phyloP scores from a whole-genome alignment of 1,140 invertebrate genomes.

The Metaphire vulgaris region DNA sequence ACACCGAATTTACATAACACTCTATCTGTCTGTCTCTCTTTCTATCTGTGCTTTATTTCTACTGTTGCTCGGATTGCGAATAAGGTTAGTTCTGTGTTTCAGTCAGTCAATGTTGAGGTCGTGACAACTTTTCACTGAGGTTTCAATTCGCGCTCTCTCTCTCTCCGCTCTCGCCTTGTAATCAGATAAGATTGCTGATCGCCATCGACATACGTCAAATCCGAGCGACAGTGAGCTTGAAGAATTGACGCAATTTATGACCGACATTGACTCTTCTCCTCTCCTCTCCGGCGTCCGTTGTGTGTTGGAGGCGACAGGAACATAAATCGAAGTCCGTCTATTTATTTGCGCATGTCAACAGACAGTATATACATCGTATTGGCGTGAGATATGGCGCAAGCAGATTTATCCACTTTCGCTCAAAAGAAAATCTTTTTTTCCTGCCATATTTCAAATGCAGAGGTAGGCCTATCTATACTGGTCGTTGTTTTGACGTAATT shows the following conservation, averaged over 20 bases:
- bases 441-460: too few relatives aligned
- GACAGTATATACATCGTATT: too few relatives aligned
- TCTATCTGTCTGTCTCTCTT: background rate
- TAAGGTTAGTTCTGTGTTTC: background rate
- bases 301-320: too few relatives aligned
- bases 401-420: too few relatives aligned
- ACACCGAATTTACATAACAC: background rate
- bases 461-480: too few relatives aligned
- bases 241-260: background rate
- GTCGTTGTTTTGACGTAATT: too few relatives aligned
- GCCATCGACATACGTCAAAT: background rate
- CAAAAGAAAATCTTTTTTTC: too few relatives aligned
- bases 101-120: background rate
- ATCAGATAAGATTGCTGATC: background rate
- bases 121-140: too few relatives aligned
- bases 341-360: too few relatives aligned
- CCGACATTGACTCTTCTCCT: background rate
- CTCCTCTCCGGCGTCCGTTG: background rate
- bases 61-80: background rate
- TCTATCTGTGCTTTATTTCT: background rate
- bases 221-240: background rate
- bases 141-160: background rate
- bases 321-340: too few relatives aligned
- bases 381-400: too few relatives aligned
- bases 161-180: background rate